phyloP scores from a whole-genome alignment of 1,140 invertebrate genomes.

The Ladona fulva region DNA sequence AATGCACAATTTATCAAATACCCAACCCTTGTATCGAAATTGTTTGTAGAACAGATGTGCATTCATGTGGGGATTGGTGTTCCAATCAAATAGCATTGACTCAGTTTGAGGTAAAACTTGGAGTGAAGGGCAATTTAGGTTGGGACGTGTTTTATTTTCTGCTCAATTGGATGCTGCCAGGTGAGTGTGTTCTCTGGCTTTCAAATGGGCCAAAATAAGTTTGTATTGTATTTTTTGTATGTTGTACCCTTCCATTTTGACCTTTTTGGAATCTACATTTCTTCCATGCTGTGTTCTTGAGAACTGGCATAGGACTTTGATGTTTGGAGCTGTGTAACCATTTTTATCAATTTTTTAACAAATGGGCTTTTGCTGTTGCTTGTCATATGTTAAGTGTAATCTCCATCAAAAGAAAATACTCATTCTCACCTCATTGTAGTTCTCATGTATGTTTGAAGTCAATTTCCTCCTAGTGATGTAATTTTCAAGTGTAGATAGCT shows the following conservation, averaged over 20 bases:
- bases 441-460: slow-evolving; percentile 5
- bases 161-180: neutral
- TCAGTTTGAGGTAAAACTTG: neutral
- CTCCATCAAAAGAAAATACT: neutral
- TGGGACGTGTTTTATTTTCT: neutral
- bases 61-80: neutral
- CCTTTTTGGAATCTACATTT: slow-evolving; percentile 2
- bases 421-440: neutral
- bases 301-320: neutral
- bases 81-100: neutral
- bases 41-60: neutral
- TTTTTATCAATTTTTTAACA: slow-evolving; percentile 6
- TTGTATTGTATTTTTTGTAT: slow-evolving; percentile 11
- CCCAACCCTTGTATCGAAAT: neutral
- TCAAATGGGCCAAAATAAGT: neutral
- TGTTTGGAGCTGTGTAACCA: neutral
- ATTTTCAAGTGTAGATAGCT: neutral
- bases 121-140: neutral
- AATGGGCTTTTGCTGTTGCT: neutral
- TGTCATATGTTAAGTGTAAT: neutral
- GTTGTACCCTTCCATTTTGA: neutral
- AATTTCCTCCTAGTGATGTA: neutral
- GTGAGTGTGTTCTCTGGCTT: neutral
- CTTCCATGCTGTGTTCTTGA: neutral
- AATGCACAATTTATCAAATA: neutral